Evolutionary conservation across 2,888 invertebrate species (phyloP).

Genomic region (Schrankia costaestrigalis): DNA sequence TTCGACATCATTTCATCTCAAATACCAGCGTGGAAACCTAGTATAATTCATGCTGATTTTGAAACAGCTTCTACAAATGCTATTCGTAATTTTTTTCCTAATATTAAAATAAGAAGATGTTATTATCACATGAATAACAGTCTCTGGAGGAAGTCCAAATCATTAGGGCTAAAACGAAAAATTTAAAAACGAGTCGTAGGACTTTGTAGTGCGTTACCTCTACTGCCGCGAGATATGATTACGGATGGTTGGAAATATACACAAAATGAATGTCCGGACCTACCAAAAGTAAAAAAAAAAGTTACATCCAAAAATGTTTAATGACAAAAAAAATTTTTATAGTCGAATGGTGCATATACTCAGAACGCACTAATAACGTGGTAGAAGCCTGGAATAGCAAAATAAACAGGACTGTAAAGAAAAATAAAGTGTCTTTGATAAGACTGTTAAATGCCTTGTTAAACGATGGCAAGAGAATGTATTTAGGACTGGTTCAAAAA

Average conservation of each 20-base stretch:
- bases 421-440: no score
- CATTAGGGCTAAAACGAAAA: no score
- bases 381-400: neutral
- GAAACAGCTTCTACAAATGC: constrained; percentile 3
- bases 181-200: constrained; percentile 2
- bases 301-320: neutral
- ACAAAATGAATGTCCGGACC: constrained; percentile 1
- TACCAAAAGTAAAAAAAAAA: constrained; percentile 2
- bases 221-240: neutral
- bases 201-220: neutral
- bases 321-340: constrained; percentile 2
- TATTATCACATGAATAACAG: no score
- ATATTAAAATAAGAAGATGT: no score
- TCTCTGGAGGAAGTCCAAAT: no score
- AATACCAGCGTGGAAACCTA: constrained; percentile 2
- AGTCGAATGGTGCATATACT: constrained; percentile 3
- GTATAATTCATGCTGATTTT: constrained; percentile 2
- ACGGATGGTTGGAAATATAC: constrained; percentile 1
- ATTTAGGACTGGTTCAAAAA: no score
- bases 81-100: constrained; percentile 5
- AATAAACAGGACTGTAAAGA: no score
- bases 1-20: no score
- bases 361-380: no score
- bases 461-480: no score
- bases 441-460: no score